Evolutionary conservation across 1,140 invertebrate genomes (phyloP), one percentile per base, ranked within the genome.

Genomic region (Musca vetustissima): DNA sequence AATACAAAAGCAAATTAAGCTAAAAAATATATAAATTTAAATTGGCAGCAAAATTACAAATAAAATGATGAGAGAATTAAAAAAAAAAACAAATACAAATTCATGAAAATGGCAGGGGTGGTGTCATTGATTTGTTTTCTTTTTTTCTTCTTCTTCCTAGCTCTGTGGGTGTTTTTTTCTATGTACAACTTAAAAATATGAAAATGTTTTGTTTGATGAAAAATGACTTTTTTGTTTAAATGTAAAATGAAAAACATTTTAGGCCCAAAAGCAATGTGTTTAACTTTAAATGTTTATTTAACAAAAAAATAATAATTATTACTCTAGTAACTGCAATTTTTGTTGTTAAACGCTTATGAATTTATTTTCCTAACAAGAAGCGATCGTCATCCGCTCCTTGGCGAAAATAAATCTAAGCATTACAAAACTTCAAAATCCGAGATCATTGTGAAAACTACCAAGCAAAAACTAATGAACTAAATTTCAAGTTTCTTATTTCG

Each of bases 401-500:
- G 28, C 8, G 36, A 43, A 55, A 78, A 74, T 48, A 73, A 73
- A 77, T 70, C 73, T 52, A 67, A 66, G 75, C 74, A 50, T 43
- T 72, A 74, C 74, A 79, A 80, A 79, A 80, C 36, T 78, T 78
- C 77, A 65, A 78, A 80, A 43, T 43, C 78, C 78, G 78, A 80
- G 78, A 80, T 80, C 78, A 80, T 78, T 74, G 76, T 80, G 78
- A 80, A 80, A 80, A 80, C 78, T 80, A 80, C 77, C 78, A 77
- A 74, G 57, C 57, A 61, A 36, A 61, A 61, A 61, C 32, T 59
- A 43, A 59, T 61, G 57, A 61, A 61, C 57, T 61, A 43, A 43
- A 43, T 43, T 43, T 43, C 36, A 43, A 43, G 36, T 43, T 43
- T 43, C 13, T 59, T 59, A 19, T 28, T 28, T 4, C 8, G 3